Evolutionary conservation across 2,888 invertebrate genomes (phyloP).

Genomic region (Stramonita haemastoma): DNA sequence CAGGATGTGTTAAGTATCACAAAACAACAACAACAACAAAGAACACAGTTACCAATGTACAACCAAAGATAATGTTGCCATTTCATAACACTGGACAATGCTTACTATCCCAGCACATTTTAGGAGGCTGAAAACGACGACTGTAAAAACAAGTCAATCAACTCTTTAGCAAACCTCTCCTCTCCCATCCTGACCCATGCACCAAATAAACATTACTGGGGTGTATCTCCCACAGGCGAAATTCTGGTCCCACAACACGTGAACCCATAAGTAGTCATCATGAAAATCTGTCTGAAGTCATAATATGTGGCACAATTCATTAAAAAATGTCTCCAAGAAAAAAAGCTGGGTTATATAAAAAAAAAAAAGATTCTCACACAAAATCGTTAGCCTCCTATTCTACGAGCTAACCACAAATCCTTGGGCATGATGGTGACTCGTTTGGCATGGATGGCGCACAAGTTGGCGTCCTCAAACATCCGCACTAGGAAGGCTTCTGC

Average conservation of each 20-base stretch:
- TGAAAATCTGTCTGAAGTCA: no score
- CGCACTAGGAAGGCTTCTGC: slow-evolving; percentile 65
- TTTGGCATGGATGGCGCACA: slow-evolving; percentile 67
- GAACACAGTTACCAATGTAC: not conserved
- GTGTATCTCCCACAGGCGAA: no score
- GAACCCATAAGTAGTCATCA: no score
- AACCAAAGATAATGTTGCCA: not conserved
- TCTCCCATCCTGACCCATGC: no score
- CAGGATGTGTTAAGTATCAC: not conserved
- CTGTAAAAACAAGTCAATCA: no score
- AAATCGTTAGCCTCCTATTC: slow-evolving; percentile 61
- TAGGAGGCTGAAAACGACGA: no score
- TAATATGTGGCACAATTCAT: not conserved
- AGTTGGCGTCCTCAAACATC: slow-evolving; percentile 65
- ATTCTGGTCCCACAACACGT: not conserved
- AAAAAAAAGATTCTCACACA: not conserved
- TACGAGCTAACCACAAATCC: slow-evolving; percentile 63
- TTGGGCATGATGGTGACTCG: slow-evolving; percentile 66
- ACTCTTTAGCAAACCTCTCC: no score
- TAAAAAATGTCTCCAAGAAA: not conserved
- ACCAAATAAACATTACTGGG: no score
- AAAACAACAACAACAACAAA: not conserved
- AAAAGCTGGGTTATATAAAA: not conserved
- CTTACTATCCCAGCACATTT: no score
- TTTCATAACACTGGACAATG: no score